Evolutionary conservation across 2,888 invertebrate species (phyloP).

Genomic region (Orthonychiurus folsomi): DNA sequence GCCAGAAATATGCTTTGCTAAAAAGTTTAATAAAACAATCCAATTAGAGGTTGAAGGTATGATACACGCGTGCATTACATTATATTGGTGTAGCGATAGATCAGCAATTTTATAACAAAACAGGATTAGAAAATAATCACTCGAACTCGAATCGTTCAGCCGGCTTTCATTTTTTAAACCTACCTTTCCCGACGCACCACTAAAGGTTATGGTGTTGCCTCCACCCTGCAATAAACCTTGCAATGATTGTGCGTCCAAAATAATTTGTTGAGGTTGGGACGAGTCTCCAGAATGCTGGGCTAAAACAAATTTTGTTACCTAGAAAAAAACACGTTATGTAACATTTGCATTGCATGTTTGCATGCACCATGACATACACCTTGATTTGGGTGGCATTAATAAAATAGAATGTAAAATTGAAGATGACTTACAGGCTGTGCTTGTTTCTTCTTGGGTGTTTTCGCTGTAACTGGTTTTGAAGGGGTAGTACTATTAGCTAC

Average conservation of each 20-base stretch:
- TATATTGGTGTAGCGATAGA: background rate
- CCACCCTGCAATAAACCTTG: constrained; percentile 39
- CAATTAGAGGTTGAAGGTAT: background rate
- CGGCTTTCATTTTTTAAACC: no score
- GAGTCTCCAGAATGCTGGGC: constrained; percentile 6
- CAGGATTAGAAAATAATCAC: no score
- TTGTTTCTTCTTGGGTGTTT: background rate
- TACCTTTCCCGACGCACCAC: constrained; percentile 33
- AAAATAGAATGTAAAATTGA: background rate
- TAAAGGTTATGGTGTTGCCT: constrained; percentile 24
- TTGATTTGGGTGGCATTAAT: no score
- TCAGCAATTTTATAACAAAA: background rate
- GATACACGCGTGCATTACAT: background rate
- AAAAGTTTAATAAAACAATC: constrained; percentile 5
- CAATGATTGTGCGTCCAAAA: constrained; percentile 35
- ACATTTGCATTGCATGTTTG: no score
- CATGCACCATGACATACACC: no score
- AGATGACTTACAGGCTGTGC: constrained; percentile 1
- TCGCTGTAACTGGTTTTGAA: background rate
- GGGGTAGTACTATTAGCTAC: background rate
- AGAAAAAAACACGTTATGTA: no score
- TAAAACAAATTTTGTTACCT: background rate
- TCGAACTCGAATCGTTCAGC: no score
- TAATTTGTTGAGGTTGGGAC: constrained; percentile 27
- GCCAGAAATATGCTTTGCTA: constrained; percentile 26